Evolutionary conservation across 1,140 invertebrate species (phyloP).

Genomic region (Ceratina calcarata): DNA sequence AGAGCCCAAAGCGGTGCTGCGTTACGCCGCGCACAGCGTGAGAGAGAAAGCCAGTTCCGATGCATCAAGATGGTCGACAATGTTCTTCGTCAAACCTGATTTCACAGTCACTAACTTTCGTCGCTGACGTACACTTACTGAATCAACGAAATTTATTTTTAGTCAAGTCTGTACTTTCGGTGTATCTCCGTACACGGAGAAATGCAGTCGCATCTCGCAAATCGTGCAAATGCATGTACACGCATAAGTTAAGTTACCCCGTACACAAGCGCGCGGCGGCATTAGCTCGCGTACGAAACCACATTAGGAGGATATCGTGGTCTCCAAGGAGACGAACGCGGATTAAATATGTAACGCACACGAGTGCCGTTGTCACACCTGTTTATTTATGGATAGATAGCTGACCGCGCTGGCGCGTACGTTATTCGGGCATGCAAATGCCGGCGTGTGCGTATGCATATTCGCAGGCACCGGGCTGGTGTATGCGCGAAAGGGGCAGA

Average conservation of each 20-base stretch:
- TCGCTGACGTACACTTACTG: no score
- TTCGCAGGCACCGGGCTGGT: not conserved
- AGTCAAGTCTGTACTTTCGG: no score
- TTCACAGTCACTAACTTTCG: no score
- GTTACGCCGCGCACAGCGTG: not conserved
- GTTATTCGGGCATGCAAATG: constrained; percentile 39
- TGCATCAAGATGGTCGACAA: no score
- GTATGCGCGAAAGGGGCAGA: not conserved
- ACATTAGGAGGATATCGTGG: constrained; percentile 34
- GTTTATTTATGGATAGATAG: constrained; percentile 44
- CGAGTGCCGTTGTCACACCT: constrained; percentile 29
- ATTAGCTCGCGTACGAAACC: constrained; percentile 12
- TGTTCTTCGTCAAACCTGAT: no score
- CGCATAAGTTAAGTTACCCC: constrained; percentile 7
- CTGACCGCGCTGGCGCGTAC: constrained; percentile 12
- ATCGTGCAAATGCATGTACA: not conserved
- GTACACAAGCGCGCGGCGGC: not conserved
- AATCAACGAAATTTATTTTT: no score
- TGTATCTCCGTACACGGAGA: no score
- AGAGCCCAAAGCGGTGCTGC: not conserved
- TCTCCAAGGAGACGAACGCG: constrained; percentile 17
- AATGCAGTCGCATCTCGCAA: no score
- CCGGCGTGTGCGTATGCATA: not conserved
- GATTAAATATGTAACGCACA: constrained; percentile 44
- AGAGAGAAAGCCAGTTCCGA: not conserved